Evolutionary conservation across 2,797 vertebrate genomes (phyloP).

Genomic region (Nannoperca obscura): DNA sequence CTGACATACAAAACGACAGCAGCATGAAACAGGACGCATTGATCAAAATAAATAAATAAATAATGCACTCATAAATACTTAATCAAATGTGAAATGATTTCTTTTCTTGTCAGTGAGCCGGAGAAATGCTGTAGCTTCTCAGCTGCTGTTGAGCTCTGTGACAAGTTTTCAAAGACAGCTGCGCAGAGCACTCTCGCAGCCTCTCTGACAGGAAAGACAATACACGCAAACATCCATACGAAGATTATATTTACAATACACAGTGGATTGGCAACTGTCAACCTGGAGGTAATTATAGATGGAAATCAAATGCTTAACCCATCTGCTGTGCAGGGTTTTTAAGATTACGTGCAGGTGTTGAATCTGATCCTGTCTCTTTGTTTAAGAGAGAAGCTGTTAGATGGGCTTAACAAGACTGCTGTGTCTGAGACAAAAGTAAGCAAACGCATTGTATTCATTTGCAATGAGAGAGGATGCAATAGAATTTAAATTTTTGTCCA

Average conservation of each 20-base stretch:
- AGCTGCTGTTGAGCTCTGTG: constrained; percentile 58
- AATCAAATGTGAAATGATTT: constrained; percentile 80
- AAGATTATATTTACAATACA: constrained; percentile 72
- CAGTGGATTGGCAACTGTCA: constrained; percentile 70
- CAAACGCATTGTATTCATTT: constrained; percentile 24
- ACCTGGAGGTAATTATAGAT: constrained; percentile 72
- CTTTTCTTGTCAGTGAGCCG: constrained; percentile 64
- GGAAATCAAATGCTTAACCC: constrained; percentile 68
- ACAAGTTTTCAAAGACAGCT: constrained; percentile 57
- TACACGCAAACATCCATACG: constrained; percentile 56
- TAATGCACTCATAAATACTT: constrained; percentile 71
- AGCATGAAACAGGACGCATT: constrained; percentile 50
- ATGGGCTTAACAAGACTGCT: constrained; percentile 21
- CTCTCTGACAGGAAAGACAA: constrained; percentile 51
- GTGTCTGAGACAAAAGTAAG: constrained; percentile 24
- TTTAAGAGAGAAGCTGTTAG: constrained; percentile 37
- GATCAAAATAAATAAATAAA: constrained; percentile 76
- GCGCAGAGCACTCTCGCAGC: constrained; percentile 30
- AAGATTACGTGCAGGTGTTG: constrained; percentile 62
- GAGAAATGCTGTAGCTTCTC: constrained; percentile 50
- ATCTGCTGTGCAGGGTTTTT: constrained; percentile 58
- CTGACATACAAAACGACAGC: constrained; percentile 42
- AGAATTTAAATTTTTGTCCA: background rate
- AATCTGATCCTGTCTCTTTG: constrained; percentile 29
- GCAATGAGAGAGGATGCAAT: constrained; percentile 24